phyloP scores from a whole-genome alignment of 2,113 vertebrate species.

The Eupsittula cactorum region DNA sequence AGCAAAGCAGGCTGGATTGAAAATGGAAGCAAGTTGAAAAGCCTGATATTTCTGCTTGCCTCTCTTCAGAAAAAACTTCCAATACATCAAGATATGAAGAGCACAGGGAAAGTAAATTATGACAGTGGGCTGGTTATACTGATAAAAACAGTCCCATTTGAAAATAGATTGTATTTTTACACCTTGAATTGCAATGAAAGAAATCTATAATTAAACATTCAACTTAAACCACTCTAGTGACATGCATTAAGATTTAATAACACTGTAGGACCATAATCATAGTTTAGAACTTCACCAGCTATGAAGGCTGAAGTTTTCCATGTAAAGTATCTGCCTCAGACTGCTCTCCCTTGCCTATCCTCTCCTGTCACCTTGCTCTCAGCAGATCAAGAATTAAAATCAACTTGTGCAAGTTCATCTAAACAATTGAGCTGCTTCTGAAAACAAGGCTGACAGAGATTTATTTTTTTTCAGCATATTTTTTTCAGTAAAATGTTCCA shows the following conservation, averaged over 20 bases:
- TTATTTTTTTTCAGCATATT: neutral
- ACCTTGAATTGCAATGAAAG: neutral
- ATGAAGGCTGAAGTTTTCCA: neutral
- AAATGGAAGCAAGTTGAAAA: constrained; percentile 9
- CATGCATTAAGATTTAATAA: neutral
- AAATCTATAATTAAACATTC: neutral
- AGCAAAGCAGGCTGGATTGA: neutral
- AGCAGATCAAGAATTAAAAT: neutral
- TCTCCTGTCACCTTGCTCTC: neutral
- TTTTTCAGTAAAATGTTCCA: neutral
- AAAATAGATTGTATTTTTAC: neutral
- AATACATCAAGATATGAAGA: neutral
- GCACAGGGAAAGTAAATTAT: neutral
- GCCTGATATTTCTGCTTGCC: neutral
- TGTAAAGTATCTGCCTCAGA: neutral
- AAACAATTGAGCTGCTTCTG: neutral
- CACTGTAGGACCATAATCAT: neutral
- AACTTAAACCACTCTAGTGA: neutral
- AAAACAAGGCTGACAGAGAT: neutral
- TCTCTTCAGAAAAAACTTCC: neutral
- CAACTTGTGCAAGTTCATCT: neutral
- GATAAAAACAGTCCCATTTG: neutral
- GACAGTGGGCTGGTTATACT: neutral
- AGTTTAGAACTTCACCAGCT: neutral
- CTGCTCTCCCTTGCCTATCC: neutral